Conservation (phyloP, 2,113 vertebrate species). For the Pseudorectes ferrugineus region DNA sequence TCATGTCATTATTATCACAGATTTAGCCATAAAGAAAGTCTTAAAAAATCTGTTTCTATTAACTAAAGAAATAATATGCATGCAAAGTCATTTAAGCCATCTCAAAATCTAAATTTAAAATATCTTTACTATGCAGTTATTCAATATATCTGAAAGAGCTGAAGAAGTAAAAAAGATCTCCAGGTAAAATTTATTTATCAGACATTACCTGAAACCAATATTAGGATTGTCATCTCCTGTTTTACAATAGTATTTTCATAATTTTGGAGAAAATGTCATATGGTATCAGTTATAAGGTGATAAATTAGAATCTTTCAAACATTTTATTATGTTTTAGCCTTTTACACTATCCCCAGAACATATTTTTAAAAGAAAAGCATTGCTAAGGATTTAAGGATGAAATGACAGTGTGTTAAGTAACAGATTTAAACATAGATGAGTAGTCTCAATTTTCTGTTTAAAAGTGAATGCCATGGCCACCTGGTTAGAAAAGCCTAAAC, state of each 20-base stretch:
- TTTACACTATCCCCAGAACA: background rate
- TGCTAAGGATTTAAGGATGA: background rate
- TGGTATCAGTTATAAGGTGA: background rate
- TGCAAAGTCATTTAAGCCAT: background rate
- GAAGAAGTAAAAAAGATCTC: background rate
- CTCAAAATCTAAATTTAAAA: background rate
- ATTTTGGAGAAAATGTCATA: background rate
- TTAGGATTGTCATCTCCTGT: background rate
- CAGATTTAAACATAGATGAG: background rate
- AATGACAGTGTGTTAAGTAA: background rate
- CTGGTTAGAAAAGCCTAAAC: background rate
- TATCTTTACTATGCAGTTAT: background rate
- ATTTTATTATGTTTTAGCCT: background rate
- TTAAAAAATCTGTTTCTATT: background rate
- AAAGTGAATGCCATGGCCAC: background rate
- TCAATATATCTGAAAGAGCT: background rate
- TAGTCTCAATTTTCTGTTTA: background rate
- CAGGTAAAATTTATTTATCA: background rate
- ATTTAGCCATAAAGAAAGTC: background rate
- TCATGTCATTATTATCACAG: background rate
- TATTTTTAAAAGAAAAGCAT: background rate
- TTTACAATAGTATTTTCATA: background rate
- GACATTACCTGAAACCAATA: background rate
- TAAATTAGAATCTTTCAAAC: background rate
- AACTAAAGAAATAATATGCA: background rate